Conservation (phyloP, 1,140 invertebrate genomes). For the Penaeus chinensis region DNA sequence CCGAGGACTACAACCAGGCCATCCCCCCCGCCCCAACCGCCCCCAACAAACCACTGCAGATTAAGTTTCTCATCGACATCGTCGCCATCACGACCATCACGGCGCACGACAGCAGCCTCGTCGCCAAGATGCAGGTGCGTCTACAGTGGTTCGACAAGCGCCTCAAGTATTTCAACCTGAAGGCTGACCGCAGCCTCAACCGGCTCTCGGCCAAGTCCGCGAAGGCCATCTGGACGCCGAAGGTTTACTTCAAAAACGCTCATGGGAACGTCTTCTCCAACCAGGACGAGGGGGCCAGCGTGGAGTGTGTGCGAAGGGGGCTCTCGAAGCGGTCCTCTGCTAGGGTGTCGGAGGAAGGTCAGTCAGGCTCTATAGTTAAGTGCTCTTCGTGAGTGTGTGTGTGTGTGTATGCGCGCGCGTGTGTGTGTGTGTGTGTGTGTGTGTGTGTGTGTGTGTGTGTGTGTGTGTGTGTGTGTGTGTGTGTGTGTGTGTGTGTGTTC, state of each 20-base stretch:
- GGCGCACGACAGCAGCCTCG: constrained; percentile 36
- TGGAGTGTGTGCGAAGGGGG: constrained; percentile 44
- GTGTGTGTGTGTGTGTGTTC: not conserved
- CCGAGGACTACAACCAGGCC: constrained; percentile 34
- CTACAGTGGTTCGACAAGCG: constrained; percentile 47
- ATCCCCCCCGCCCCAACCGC: constrained; percentile 42
- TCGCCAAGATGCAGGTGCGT: constrained; percentile 31
- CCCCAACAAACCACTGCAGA: not conserved
- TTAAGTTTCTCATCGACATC: constrained; percentile 40
- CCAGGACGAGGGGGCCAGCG: constrained; percentile 32
- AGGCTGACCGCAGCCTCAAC: constrained; percentile 50
- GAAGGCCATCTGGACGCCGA: constrained; percentile 44
- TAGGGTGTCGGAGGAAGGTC: constrained; percentile 47
- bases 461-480: too few species aligned
- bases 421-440: too few species aligned
- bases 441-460: not conserved
- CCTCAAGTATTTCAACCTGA: constrained; percentile 51
- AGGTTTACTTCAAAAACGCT: constrained; percentile 56
- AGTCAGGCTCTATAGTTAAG: not conserved
- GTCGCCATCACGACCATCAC: constrained; percentile 40
- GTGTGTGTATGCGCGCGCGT: too few species aligned
- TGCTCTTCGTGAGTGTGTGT: too few species aligned
- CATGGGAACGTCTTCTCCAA: constrained; percentile 48
- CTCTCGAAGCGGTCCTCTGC: constrained; percentile 2
- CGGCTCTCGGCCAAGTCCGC: constrained; percentile 26